A percentile compares a stretch with the other conserved stretches of the same genome.
These are phyloP conservation scores for Drosophila planitibia DNA, from an alignment of 2,888 invertebrate genomes.

Conservation along the genomic window DNA sequence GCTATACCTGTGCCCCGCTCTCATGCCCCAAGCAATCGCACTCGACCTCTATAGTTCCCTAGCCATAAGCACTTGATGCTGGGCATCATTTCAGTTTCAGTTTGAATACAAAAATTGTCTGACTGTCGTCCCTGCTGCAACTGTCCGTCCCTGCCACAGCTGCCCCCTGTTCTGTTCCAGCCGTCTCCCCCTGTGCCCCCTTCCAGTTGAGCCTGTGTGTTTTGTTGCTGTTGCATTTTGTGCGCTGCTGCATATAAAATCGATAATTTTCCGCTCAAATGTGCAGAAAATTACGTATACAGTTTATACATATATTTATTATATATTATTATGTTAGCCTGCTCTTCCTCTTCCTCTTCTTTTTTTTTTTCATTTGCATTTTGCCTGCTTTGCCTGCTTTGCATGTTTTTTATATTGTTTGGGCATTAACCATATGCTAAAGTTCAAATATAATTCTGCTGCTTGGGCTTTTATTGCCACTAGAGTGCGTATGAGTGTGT, in stretches of 20 bases:
- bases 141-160: not conserved
- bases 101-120: not conserved
- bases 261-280: conserved; percentile 82
- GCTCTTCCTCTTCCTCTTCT: not conserved
- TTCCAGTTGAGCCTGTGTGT: conserved; percentile 25
- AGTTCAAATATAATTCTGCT: conserved; percentile 7
- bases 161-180: conserved; percentile 16
- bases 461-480: not conserved
- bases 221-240: conserved; percentile 64
- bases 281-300: conserved; percentile 76
- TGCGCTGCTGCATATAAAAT: conserved; percentile 67
- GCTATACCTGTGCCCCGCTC: not conserved
- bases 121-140: not conserved
- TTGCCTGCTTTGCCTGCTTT: not conserved
- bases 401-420: conserved; percentile 6
- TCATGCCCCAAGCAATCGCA: not conserved
- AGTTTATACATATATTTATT: conserved; percentile 34
- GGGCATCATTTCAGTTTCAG: conserved; percentile 1
- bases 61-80: conserved; percentile 39
- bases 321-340: conserved; percentile 20
- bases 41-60: not conserved
- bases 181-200: conserved; percentile 1
- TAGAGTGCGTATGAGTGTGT: not conserved
- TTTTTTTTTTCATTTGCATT: not conserved
- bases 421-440: conserved; percentile 26